Percentiles rank a stretch among this genome's conserved stretches.
Conservation (phyloP, 2,797 vertebrate species). For the Tolypeutes matacus region DNA sequence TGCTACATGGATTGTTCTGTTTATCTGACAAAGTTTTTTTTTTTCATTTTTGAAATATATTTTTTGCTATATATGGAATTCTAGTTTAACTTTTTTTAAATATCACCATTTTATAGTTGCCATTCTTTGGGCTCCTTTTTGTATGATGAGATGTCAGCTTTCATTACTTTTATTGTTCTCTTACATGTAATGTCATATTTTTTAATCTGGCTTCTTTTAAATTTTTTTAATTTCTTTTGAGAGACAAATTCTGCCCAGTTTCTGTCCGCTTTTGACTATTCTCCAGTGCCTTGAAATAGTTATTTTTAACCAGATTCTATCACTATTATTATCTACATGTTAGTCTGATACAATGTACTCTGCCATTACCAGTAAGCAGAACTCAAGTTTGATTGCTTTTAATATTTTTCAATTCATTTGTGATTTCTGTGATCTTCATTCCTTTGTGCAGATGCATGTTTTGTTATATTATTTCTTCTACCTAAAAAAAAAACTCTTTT, state of each 20-base stretch:
- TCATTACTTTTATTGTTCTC: constrained; percentile 35
- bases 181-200: background rate
- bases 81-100: background rate
- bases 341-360: background rate
- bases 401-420: constrained; percentile 18
- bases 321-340: background rate
- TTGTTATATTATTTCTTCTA: constrained; percentile 61
- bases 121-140: background rate
- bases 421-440: constrained; percentile 4
- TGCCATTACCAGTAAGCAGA: constrained; percentile 35
- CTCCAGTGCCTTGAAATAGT: background rate
- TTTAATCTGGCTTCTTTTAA: background rate
- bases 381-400: background rate
- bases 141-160: background rate
- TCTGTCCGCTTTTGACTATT: constrained; percentile 21
- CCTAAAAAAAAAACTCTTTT: constrained; percentile 6
- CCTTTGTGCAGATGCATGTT: background rate
- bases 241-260: background rate
- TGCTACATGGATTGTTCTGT: background rate
- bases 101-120: background rate
- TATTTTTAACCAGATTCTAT: constrained; percentile 20
- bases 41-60: constrained; percentile 34
- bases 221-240: background rate
- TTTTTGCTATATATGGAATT: background rate
- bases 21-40: constrained; percentile 33